Evolutionary conservation across 2,113 vertebrate genomes (phyloP), one percentile per base, ranked within the genome.

Genomic region (Struthidea cinerea): DNA sequence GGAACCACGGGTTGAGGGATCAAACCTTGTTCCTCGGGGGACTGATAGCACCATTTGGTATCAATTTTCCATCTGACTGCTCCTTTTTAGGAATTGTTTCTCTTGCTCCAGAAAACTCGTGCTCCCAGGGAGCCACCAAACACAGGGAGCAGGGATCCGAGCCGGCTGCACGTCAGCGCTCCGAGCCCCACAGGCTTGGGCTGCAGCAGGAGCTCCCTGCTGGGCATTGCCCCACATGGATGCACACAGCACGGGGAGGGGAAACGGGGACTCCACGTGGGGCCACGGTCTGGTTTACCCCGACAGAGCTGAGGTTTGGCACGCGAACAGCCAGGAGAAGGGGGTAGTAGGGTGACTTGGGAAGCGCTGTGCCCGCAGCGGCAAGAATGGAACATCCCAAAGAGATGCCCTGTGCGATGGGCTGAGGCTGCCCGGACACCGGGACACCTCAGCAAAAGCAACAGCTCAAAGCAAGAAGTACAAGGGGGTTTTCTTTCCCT

Each of bases 11-110:
- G 35, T 1, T 47, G 57, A 91, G 84, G 82, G 87, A 79, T 32
- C 84, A 88, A 80, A 63, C 79, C 76, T 69, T 53, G 27, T 1
- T 80, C 60, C 94, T 67, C 94, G 9, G 49, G 92, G 59, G 95
- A 74, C 88, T 20, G 86, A 42, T 90, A 88, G 32, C 86, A 59
- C 59, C 83, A 74, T 86, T 96, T 90, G 90, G 63, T 84, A 92
- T 81, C 94, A 59, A 63, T 92, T 96, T 95, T 74, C 95, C 90
- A 84, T 81, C 71, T 6, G 16, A 33, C 90, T 81, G 63, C 86
- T 96, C 95, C 92, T 96, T 97, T 96, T 96, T 88, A 92, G 94
- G 92, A 92, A 39, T 53, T 69, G 82, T 93, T 94, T 80, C 79
- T 73, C 67, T 49, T 41, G 37, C 79, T 91, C 44, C 87, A 89